phyloP scores from a whole-genome alignment of 1,140 invertebrate genomes.

The Drosophila subobscura region DNA sequence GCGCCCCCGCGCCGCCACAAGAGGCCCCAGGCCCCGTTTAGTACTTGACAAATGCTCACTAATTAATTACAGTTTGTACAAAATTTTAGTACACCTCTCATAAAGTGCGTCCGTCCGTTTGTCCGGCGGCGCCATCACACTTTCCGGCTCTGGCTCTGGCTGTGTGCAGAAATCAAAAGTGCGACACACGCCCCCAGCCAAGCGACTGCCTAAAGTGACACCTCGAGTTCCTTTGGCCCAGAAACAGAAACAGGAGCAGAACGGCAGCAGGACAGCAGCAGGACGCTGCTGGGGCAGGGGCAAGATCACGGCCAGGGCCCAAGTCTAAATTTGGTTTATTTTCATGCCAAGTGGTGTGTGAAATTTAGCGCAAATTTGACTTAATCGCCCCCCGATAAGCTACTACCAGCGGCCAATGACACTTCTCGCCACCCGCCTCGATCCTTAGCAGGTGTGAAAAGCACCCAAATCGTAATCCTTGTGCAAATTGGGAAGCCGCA shows the following conservation, averaged over 20 bases:
- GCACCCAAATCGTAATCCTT: conserved; percentile 22
- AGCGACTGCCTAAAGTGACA: conserved; percentile 17
- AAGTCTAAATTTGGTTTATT: conserved; percentile 64
- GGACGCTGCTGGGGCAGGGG: background rate
- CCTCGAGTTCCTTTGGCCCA: background rate
- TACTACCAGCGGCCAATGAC: conserved; percentile 24
- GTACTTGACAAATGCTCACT: conserved; percentile 83
- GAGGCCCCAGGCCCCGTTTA: conserved; percentile 53
- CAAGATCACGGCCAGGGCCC: conserved; percentile 17
- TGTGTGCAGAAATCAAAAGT: conserved; percentile 78
- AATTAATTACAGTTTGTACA: conserved; percentile 84
- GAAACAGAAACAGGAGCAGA: too few species aligned
- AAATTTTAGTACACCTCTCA: conserved; percentile 81
- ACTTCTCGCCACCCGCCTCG: conserved; percentile 41
- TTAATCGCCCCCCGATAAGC: conserved; percentile 67
- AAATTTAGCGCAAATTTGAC: conserved; percentile 81
- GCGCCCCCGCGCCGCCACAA: background rate
- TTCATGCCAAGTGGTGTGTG: conserved; percentile 76
- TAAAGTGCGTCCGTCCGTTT: conserved; percentile 76
- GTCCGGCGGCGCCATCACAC: background rate
- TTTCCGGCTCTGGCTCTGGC: conserved; percentile 6
- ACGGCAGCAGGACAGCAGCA: too few species aligned
- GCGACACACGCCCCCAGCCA: conserved; percentile 46
- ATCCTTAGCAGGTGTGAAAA: conserved; percentile 58
- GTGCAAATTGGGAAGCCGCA: conserved; percentile 19